phyloP scores from a whole-genome alignment of 2,113 vertebrate species.

The Puffinus mauretanicus region DNA sequence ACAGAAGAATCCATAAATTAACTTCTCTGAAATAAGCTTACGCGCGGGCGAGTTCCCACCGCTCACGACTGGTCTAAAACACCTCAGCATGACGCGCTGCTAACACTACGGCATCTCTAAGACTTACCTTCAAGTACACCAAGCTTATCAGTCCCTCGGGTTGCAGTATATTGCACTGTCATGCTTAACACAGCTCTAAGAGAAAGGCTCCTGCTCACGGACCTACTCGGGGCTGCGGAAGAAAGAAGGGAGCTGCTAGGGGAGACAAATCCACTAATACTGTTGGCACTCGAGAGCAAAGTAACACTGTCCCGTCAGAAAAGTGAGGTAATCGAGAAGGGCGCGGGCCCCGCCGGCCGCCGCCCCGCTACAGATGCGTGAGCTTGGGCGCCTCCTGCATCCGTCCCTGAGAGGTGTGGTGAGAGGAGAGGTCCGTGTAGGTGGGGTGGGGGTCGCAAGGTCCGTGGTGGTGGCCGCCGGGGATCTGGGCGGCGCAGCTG shows the following conservation, averaged over 20 bases:
- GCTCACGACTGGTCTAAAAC: constrained; percentile 70
- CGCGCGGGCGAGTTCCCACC: constrained; percentile 64
- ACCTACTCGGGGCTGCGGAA: constrained; percentile 61
- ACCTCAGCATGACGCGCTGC: constrained; percentile 81
- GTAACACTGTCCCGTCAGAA: constrained; percentile 67
- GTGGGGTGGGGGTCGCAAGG: constrained; percentile 99
- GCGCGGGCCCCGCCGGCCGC: constrained; percentile 74
- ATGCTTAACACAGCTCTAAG: constrained; percentile 78
- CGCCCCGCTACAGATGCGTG: constrained; percentile 95
- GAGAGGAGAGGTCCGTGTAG: constrained; percentile 99
- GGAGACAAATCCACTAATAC: constrained; percentile 78
- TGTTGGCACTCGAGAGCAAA: constrained; percentile 84
- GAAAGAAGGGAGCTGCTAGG: constrained; percentile 71
- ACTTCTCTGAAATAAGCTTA: constrained; percentile 76
- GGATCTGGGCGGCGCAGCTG: constrained; percentile 98
- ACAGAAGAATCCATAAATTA: constrained; percentile 89
- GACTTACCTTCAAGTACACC: constrained; percentile 96
- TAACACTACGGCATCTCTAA: constrained; percentile 81
- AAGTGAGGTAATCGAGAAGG: constrained; percentile 95
- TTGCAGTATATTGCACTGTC: constrained; percentile 85
- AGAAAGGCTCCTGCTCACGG: constrained; percentile 72
- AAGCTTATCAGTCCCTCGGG: constrained; percentile 79
- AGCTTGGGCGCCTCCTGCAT: constrained; percentile 99
- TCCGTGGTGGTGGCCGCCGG: constrained; percentile 98
- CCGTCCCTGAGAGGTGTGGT: constrained; percentile 99